These are phyloP conservation scores for Pseudolaguvia tuberculata DNA, from an alignment of 2,113 vertebrate genomes.

Conservation along the genomic window DNA sequence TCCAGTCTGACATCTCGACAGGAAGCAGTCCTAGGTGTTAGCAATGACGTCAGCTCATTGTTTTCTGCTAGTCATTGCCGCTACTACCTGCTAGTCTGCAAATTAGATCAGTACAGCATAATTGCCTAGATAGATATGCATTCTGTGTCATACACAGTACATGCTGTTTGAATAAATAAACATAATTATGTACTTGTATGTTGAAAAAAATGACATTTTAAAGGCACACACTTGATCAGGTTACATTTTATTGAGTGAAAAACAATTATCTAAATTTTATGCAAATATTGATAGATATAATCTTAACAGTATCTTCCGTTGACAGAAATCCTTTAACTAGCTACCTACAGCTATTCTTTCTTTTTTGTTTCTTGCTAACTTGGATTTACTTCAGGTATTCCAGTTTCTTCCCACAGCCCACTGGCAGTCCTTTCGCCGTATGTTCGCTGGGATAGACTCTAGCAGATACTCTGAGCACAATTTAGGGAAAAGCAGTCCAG, in stretches of 20 bases:
- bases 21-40: neutral
- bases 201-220: too few species aligned
- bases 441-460: too few species aligned
- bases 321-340: too few species aligned
- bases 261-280: neutral
- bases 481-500: too few species aligned
- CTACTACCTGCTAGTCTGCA: slow-evolving; percentile 51
- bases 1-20: slow-evolving; percentile 6
- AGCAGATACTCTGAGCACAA: too few species aligned
- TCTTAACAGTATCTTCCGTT: neutral
- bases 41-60: slow-evolving; percentile 34
- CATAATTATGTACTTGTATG: neutral
- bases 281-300: neutral
- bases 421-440: too few species aligned
- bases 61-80: slow-evolving; percentile 52
- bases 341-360: too few species aligned
- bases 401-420: too few species aligned
- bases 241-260: neutral
- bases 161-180: neutral
- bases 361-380: too few species aligned
- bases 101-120: neutral
- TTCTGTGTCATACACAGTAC: neutral
- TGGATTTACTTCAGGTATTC: too few species aligned
- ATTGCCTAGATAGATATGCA: neutral
- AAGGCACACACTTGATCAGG: too few species aligned